A percentile compares a stretch with the other conserved stretches of the same genome.
phyloP scores from a whole-genome alignment of 37 sponge, comb jelly and placozoan species.

The Theonella swinhoei region DNA sequence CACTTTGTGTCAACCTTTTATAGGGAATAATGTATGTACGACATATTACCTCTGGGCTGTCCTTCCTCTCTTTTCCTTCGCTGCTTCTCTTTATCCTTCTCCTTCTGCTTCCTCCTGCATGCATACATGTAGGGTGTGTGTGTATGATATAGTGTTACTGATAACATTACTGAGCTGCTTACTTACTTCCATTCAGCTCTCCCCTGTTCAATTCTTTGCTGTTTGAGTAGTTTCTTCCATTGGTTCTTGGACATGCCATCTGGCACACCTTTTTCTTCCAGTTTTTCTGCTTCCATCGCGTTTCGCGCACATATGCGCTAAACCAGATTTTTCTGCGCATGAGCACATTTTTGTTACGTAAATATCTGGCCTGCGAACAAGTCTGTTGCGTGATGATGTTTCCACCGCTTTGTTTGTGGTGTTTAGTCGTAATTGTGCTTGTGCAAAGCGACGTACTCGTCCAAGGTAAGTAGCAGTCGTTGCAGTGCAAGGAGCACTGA shows the following conservation, averaged over 20 bases:
- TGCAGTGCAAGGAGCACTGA: too few relatives aligned
- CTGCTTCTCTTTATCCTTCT: conserved; percentile 40
- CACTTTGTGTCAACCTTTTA: too few relatives aligned
- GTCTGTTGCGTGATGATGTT: too few relatives aligned
- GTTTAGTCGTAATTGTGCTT: too few relatives aligned
- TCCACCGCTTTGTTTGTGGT: too few relatives aligned
- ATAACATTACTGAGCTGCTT: neutral
- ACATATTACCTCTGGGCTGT: neutral
- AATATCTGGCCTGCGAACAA: too few relatives aligned
- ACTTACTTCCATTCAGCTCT: conserved; percentile 41
- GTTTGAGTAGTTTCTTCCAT: conserved; percentile 45
- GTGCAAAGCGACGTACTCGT: too few relatives aligned
- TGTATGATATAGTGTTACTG: neutral
- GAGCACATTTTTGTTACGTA: too few relatives aligned
- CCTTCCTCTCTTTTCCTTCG: conserved; percentile 1
- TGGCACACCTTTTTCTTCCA: conserved; percentile 2
- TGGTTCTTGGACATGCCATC: conserved; percentile 55
- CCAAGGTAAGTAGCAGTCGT: too few relatives aligned
- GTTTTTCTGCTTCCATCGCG: neutral
- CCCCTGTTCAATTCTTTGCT: conserved; percentile 18
- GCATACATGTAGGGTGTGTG: neutral
- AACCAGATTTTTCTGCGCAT: too few relatives aligned
- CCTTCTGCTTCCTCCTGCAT: conserved; percentile 26
- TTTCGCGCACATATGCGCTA: neutral
- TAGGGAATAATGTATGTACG: too few relatives aligned